Conservation (phyloP, 2,113 vertebrate genomes). For the Oncorhynchus clarkii region DNA sequence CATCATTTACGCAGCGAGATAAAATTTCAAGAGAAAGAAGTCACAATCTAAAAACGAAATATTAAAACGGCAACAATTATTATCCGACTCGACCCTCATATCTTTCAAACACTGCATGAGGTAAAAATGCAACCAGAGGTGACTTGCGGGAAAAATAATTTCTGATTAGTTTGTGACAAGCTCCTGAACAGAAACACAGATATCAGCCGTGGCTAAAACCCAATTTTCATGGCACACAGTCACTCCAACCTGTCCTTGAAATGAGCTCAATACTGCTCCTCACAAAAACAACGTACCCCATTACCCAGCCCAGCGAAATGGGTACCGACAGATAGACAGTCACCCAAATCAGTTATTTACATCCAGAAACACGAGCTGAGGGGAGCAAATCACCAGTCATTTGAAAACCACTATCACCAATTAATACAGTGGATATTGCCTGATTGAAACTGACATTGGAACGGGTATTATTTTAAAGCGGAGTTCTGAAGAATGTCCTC, state of each 20-base stretch:
- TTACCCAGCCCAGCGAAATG: constrained; percentile 12
- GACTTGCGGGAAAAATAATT: not conserved
- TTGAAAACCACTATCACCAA: not conserved
- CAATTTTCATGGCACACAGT: not conserved
- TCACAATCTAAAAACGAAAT: no score
- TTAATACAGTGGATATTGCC: not conserved
- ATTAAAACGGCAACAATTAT: no score
- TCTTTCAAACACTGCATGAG: not conserved
- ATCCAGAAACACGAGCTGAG: not conserved
- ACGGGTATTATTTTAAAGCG: constrained; percentile 1
- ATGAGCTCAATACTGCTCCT: constrained; percentile 34
- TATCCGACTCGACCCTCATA: no score
- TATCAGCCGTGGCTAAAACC: constrained; percentile 2
- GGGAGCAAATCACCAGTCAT: not conserved
- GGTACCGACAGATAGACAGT: not conserved
- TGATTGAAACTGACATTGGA: constrained; percentile 13
- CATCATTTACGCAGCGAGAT: not conserved
- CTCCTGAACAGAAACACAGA: not conserved
- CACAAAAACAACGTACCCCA: constrained; percentile 33
- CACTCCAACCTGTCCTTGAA: constrained; percentile 33
- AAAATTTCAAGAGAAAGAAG: not conserved
- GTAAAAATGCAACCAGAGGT: constrained; percentile 12
- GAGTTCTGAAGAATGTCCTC: not conserved
- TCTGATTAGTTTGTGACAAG: constrained; percentile 38
- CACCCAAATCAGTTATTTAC: not conserved